phyloP scores from a whole-genome alignment of 2,888 invertebrate species.

The Lasioglossum vierecki region DNA sequence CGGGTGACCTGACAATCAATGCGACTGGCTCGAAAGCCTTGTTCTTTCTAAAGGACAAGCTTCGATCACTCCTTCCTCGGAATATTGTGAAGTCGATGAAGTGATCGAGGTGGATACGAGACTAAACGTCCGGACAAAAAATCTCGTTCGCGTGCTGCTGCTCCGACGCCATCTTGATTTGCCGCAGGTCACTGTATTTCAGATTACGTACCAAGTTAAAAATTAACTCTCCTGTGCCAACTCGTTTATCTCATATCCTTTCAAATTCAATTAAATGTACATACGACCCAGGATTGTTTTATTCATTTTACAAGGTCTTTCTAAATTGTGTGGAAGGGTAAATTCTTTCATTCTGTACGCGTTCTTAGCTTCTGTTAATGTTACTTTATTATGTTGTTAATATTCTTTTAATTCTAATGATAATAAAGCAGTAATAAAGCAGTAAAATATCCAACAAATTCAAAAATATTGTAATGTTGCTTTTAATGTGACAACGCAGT shows the following conservation, averaged over 20 bases:
- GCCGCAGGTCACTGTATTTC: neutral
- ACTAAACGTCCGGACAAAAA: neutral
- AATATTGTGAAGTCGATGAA: neutral
- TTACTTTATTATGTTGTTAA: too few species aligned
- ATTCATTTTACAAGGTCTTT: too few species aligned
- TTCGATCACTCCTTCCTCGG: neutral
- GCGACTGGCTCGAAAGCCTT: neutral
- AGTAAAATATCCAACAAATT: too few species aligned
- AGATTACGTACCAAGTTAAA: neutral
- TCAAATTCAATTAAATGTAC: neutral
- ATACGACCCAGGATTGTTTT: too few species aligned
- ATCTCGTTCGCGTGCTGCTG: neutral
- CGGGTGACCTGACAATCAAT: constrained; percentile 47
- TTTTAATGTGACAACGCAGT: too few species aligned
- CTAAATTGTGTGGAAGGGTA: too few species aligned
- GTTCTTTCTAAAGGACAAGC: neutral
- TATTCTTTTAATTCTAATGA: too few species aligned
- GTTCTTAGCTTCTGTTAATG: too few species aligned
- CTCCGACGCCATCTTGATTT: neutral
- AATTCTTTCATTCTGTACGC: too few species aligned
- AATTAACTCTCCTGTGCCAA: neutral
- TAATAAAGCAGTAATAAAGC: too few species aligned
- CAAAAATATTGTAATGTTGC: too few species aligned
- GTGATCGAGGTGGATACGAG: neutral
- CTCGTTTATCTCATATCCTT: neutral